phyloP scores from a whole-genome alignment of 1,140 invertebrate species.

The Papilio polyxenes region DNA sequence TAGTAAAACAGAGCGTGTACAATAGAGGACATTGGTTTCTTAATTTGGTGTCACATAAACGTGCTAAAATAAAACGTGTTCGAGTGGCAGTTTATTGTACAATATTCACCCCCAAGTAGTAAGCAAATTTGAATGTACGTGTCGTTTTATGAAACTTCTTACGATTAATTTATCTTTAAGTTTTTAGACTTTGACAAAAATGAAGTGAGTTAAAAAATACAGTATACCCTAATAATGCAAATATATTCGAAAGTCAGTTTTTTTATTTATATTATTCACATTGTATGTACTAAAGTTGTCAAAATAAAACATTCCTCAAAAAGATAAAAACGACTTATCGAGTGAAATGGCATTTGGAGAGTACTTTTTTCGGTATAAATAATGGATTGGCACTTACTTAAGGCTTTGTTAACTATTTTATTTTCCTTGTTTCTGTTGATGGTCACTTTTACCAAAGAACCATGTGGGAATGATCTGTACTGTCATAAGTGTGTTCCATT shows the following conservation, averaged over 20 bases:
- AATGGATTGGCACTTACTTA: constrained; percentile 20
- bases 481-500: background rate
- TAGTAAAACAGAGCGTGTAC: too few species aligned
- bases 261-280: background rate
- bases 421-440: background rate
- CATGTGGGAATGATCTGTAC: background rate
- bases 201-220: too few species aligned
- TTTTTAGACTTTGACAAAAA: too few species aligned
- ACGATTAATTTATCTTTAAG: too few species aligned
- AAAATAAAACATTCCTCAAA: background rate
- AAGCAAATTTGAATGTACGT: too few species aligned
- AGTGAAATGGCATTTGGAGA: background rate
- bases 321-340: background rate
- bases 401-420: background rate
- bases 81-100: too few species aligned
- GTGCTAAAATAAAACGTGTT: too few species aligned
- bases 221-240: too few species aligned
- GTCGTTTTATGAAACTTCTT: too few species aligned
- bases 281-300: background rate
- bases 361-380: background rate
- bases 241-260: background rate
- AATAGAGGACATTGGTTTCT: too few species aligned
- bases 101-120: too few species aligned
- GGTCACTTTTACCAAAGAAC: background rate
- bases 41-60: too few species aligned